A percentile compares a stretch with the other conserved stretches of the same genome.
These are phyloP conservation scores for Liposcelis brunnea DNA, from an alignment of 2,888 invertebrate genomes.

Conservation along the genomic window DNA sequence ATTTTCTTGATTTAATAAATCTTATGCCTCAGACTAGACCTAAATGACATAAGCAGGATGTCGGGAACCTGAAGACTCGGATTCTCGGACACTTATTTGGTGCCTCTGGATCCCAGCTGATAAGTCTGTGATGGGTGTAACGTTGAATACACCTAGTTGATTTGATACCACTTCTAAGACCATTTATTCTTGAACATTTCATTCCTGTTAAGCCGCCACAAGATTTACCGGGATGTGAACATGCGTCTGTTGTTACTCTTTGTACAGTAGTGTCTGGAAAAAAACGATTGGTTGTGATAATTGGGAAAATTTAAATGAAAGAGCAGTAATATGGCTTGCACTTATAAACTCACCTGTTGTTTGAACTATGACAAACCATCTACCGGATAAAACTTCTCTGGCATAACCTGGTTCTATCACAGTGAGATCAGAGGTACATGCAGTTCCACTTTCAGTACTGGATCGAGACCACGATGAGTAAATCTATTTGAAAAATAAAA, in stretches of 20 bases:
- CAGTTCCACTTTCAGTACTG: background rate
- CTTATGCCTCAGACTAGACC: no score
- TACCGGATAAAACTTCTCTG: constrained; percentile 18
- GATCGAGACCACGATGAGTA: constrained; percentile 1
- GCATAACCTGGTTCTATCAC: constrained; percentile 20
- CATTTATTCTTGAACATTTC: constrained; percentile 11
- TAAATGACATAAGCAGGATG: background rate
- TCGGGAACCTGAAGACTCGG: constrained; percentile 20
- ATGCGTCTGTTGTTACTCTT: background rate
- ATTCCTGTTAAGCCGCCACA: constrained; percentile 12
- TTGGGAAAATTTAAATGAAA: background rate
- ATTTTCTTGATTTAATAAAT: no score
- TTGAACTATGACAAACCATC: constrained; percentile 21
- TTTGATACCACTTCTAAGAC: constrained; percentile 11
- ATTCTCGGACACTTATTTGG: constrained; percentile 20
- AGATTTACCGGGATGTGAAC: constrained; percentile 11
- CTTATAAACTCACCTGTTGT: constrained; percentile 11
- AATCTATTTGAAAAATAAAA: background rate
- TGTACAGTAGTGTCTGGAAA: constrained; percentile 6
- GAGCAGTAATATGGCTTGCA: background rate
- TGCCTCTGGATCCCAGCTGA: constrained; percentile 21
- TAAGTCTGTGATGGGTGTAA: constrained; percentile 19
- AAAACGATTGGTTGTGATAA: background rate
- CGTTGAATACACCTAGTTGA: constrained; percentile 19
- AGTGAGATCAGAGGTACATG: constrained; percentile 15